Percentiles rank a stretch among this genome's conserved stretches.
Conservation (phyloP, 2,888 invertebrate species). For the Ethmia dodecea region DNA sequence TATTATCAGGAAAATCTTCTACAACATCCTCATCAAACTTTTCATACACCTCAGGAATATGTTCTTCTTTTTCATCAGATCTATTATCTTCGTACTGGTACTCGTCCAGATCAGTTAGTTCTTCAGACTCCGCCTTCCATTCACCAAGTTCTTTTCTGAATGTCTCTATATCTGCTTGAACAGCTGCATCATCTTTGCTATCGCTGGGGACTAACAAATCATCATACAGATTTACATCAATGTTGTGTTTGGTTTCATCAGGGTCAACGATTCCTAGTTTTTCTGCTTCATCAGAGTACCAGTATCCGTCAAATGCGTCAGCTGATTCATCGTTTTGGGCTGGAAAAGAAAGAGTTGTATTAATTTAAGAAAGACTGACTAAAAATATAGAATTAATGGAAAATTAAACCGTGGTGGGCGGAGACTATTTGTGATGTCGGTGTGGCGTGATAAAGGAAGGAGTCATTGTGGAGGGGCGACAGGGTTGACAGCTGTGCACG, state of each 20-base stretch:
- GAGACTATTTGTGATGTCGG: no score
- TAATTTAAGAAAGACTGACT: no score
- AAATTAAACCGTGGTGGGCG: no score
- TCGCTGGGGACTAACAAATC: constrained; percentile 7
- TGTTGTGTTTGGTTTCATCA: constrained; percentile 6
- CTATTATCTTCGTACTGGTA: constrained; percentile 57
- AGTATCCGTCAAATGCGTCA: no score
- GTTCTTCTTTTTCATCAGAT: constrained; percentile 22
- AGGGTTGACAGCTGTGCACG: no score
- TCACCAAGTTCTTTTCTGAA: constrained; percentile 12
- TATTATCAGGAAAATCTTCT: constrained; percentile 14
- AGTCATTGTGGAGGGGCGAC: no score
- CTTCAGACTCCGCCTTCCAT: no score
- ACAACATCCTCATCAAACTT: constrained; percentile 8
- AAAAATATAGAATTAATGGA: no score
- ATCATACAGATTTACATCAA: constrained; percentile 12
- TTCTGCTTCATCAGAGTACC: constrained; percentile 18
- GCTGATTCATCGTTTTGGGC: no score
- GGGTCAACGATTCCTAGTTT: constrained; percentile 9
- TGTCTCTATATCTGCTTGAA: constrained; percentile 12
- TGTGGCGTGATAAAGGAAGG: no score
- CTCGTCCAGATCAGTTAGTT: constrained; percentile 30
- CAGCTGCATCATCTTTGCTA: not conserved
- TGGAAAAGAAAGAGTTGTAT: no score
- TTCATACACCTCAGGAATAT: constrained; percentile 9